A percentile compares a stretch with the other conserved stretches of the same genome.
Conservation (phyloP, 2,888 invertebrate species). For the Eubasilissa splendida region DNA sequence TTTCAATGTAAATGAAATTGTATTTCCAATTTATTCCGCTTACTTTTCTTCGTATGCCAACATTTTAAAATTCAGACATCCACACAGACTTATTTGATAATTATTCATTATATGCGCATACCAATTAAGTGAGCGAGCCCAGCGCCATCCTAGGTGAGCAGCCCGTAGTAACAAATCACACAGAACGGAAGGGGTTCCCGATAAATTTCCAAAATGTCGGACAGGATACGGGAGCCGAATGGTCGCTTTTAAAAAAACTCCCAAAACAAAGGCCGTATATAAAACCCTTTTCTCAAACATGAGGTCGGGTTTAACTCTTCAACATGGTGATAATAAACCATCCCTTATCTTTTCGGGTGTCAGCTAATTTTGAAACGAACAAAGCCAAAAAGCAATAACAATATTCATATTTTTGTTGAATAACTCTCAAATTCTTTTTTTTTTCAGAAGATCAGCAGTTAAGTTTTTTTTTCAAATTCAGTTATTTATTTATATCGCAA, state of each 20-base stretch:
- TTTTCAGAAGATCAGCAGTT: too few relatives aligned
- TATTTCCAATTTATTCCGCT: not conserved
- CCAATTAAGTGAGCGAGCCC: slow-evolving; percentile 7
- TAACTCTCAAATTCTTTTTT: too few relatives aligned
- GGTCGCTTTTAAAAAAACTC: slow-evolving; percentile 31
- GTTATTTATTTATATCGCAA: too few relatives aligned
- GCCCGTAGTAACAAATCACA: slow-evolving; percentile 31
- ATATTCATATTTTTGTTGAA: slow-evolving; percentile 1
- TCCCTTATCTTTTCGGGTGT: slow-evolving; percentile 7
- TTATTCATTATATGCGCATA: slow-evolving; percentile 29
- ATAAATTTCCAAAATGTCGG: slow-evolving; percentile 32
- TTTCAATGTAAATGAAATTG: not conserved
- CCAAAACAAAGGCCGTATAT: slow-evolving; percentile 32
- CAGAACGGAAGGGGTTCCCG: slow-evolving; percentile 31
- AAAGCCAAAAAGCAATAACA: slow-evolving; percentile 10
- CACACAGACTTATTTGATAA: slow-evolving; percentile 17
- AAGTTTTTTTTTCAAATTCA: too few relatives aligned
- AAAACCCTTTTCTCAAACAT: slow-evolving; percentile 31
- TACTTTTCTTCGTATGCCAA: not conserved
- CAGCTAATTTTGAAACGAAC: slow-evolving; percentile 14
- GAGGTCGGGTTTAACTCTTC: slow-evolving; percentile 16
- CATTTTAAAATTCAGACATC: not conserved
- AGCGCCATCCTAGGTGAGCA: not conserved
- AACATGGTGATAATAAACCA: slow-evolving; percentile 25
- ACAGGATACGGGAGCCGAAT: slow-evolving; percentile 27